These are phyloP conservation scores for Muscina levida DNA, from an alignment of 2,888 invertebrate species.

Conservation along the genomic window DNA sequence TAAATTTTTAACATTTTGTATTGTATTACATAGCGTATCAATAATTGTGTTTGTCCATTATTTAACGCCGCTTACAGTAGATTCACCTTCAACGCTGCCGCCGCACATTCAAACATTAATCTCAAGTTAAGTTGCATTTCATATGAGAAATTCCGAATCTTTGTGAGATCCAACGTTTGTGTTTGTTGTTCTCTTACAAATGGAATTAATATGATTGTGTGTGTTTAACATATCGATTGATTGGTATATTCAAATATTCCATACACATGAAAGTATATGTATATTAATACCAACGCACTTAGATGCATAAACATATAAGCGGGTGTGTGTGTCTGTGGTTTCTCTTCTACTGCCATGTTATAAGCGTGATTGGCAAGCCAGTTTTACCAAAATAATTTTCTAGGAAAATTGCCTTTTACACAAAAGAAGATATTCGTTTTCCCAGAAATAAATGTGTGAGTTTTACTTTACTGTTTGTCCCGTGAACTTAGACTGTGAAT, in stretches of 20 bases:
- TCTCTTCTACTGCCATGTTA: slow-evolving; percentile 37
- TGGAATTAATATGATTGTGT: slow-evolving; percentile 55
- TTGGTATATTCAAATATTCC: slow-evolving; percentile 46
- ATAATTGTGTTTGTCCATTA: no score
- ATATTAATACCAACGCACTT: no score
- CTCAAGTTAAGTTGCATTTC: slow-evolving; percentile 15
- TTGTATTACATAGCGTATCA: no score
- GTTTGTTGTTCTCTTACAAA: slow-evolving; percentile 36
- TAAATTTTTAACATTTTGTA: no score
- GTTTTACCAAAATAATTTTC: slow-evolving; percentile 60
- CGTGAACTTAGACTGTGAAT: no score
- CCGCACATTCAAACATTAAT: no score
- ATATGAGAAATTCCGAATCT: not conserved
- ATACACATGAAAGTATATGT: not conserved
- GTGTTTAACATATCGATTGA: slow-evolving; percentile 60
- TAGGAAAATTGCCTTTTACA: slow-evolving; percentile 55
- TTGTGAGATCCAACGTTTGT: slow-evolving; percentile 40
- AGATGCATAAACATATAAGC: slow-evolving; percentile 1
- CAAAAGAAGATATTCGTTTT: slow-evolving; percentile 41
- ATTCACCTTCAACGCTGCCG: no score
- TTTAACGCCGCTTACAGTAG: no score
- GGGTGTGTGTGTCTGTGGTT: slow-evolving; percentile 29
- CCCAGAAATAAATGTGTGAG: not conserved
- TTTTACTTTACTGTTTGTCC: not conserved
- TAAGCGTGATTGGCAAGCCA: slow-evolving; percentile 44